Evolutionary conservation across 37 sponge, comb jelly and placozoan species (phyloP).

Genomic region (Geodia barretti): DNA sequence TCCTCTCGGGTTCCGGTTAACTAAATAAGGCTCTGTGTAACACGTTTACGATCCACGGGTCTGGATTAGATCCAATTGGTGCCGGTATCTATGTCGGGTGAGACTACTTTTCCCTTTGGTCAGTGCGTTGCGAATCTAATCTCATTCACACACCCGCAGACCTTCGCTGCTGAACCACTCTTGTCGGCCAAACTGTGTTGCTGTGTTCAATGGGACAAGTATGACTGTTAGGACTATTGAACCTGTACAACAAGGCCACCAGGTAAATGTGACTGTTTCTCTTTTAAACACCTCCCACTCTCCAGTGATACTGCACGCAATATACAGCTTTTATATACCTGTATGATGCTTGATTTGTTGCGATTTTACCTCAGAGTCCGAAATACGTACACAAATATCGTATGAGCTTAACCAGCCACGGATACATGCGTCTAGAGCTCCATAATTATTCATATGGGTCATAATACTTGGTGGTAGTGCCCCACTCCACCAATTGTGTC

Average conservation of each 20-base stretch:
- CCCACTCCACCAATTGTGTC: too few species aligned
- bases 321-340: too few species aligned
- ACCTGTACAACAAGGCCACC: conserved; percentile 40
- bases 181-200: conserved; percentile 74
- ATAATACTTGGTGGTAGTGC: too few species aligned
- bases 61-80: conserved; percentile 49
- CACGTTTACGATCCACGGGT: conserved; percentile 38
- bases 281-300: too few species aligned
- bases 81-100: conserved; percentile 48
- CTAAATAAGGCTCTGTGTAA: conserved; percentile 58
- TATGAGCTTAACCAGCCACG: too few species aligned
- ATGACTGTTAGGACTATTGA: conserved; percentile 34
- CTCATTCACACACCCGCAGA: neutral
- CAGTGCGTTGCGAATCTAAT: neutral
- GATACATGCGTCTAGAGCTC: too few species aligned
- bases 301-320: too few species aligned
- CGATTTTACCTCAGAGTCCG: too few species aligned
- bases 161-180: conserved; percentile 72
- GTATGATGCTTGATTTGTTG: too few species aligned
- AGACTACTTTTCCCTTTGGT: neutral
- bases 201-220: conserved; percentile 39
- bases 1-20: too few species aligned
- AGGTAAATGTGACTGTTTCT: conserved; percentile 45
- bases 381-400: too few species aligned
- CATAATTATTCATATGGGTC: too few species aligned